These are phyloP conservation scores for Ramazzottius varieornatus DNA, from an alignment of 2,888 invertebrate genomes.

Conservation along the genomic window DNA sequence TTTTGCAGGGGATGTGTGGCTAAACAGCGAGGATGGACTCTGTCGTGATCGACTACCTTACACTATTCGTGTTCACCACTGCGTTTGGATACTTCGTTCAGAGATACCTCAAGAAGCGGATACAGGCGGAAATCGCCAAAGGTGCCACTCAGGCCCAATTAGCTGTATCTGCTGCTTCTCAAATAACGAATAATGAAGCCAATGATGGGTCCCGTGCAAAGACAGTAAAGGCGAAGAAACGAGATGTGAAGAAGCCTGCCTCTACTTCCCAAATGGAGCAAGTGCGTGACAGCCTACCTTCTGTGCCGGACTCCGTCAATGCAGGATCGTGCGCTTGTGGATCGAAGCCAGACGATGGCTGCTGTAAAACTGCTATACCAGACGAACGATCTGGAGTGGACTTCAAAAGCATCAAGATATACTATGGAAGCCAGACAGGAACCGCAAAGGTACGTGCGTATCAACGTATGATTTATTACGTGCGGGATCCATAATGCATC, in stretches of 20 bases:
- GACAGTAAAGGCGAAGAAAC: not conserved
- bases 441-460: slow-evolving; percentile 14
- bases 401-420: slow-evolving; percentile 10
- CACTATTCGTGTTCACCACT: not conserved
- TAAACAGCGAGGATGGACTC: too few relatives aligned
- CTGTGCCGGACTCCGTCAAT: not conserved
- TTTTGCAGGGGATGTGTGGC: too few relatives aligned
- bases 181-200: too few relatives aligned
- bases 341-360: not conserved
- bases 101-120: not conserved
- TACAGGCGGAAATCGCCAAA: not conserved
- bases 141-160: not conserved
- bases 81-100: not conserved
- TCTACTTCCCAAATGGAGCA: too few relatives aligned
- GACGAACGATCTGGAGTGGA: not conserved
- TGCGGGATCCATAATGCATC: too few relatives aligned
- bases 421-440: slow-evolving; percentile 17
- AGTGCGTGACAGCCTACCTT: not conserved
- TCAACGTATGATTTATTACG: too few relatives aligned
- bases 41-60: not conserved
- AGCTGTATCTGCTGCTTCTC: too few relatives aligned
- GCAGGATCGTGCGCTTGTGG: not conserved
- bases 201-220: not conserved
- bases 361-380: not conserved
- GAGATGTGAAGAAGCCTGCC: not conserved